Evolutionary conservation across 2,113 vertebrate species (phyloP), one percentile per base, ranked within the genome.

Genomic region (Cyprinodon brontotheroides): DNA sequence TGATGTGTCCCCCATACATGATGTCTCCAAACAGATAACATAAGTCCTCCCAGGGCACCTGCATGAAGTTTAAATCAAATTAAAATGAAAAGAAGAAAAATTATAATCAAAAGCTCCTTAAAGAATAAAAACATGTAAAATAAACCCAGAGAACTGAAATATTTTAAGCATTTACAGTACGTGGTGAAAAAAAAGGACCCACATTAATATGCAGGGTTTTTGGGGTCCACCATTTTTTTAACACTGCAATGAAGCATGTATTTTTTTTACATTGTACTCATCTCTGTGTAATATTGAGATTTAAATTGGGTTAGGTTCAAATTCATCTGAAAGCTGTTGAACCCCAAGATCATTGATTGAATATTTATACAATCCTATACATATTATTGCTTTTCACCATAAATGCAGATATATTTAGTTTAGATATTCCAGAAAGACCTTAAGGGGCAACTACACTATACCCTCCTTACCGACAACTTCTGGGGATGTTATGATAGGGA

Each of bases 21-120:
- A 97, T 95, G 86, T 97, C 96, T 64, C 94, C 87, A 45, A 97
- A 94, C 53, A 96, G 93, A 72, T 94, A 95, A 61, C 86, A 84
- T 73, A 96, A 83, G 72, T 96, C 95, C 89, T 97, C 95, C 95
- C 89, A 90, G 0, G 94, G 95, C 68, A 96, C 94, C 95, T 95
- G 85, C 80, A 63, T 70, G 12, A 71, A 89, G 76, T 83, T n/a
- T 9, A 74, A 70, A 40, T 22, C 22, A 41, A 8, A 59, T 6
- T 22, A 14, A 13, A 76, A 57, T 71, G 11, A 47, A 15, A 74
- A 61, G 5, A 11, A 29, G 7, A 57, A 61, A 11, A 59, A 20
- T 0, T 0, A 67, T 11, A 0, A n/a, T 13, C 13, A 61, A 9
- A n/a, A 71, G 39, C 29, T 53, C 48, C 48, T 50, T 15, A 50